Evolutionary conservation across 2,113 vertebrate species (phyloP).

Genomic region (Dasyprocta punctata): DNA sequence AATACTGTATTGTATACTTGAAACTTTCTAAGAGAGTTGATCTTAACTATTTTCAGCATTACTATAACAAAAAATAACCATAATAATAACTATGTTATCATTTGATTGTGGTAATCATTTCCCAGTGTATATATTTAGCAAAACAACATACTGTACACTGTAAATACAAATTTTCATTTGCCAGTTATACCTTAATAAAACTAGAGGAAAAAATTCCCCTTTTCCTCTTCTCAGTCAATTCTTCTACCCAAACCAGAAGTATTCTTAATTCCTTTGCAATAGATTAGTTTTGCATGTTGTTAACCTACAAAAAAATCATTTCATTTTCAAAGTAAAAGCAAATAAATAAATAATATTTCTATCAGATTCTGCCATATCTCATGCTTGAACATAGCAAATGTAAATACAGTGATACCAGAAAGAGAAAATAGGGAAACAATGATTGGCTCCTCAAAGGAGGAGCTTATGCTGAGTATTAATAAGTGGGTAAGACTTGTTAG

Average conservation of each 20-base stretch:
- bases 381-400: not conserved
- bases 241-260: not conserved
- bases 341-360: not conserved
- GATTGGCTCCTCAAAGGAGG: not conserved
- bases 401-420: not conserved
- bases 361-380: not conserved
- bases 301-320: not conserved
- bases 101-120: not conserved
- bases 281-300: not conserved
- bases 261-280: not conserved
- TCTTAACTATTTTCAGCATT: not conserved
- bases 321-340: not conserved
- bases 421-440: not conserved
- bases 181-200: not conserved
- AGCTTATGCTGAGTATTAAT: not conserved
- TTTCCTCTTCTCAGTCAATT: not conserved
- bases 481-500: not conserved
- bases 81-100: not conserved
- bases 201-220: not conserved
- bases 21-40: not conserved
- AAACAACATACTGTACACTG: not conserved
- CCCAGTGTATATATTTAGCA: not conserved
- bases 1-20: not conserved
- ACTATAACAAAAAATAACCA: not conserved
- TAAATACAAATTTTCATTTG: slow-evolving; percentile 1